A percentile compares a stretch with the other conserved stretches of the same genome.
Evolutionary conservation across 2,797 vertebrate genomes (phyloP).

Genomic region (Coregonus sp.): DNA sequence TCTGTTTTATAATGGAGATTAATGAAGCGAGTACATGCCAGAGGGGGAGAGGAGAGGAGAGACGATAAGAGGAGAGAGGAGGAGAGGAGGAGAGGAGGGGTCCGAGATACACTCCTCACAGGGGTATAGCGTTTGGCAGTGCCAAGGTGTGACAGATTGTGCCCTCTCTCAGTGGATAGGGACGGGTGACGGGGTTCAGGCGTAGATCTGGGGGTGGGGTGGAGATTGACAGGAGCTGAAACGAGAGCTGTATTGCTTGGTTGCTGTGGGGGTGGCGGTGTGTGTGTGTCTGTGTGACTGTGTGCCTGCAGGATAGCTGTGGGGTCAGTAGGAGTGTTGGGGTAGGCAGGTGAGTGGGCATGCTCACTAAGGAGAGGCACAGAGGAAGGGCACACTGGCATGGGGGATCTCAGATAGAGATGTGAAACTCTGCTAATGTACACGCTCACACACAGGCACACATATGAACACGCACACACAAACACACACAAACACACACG

Average conservation of each 20-base stretch:
- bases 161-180: conserved; percentile 39
- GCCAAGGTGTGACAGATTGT: conserved; percentile 57
- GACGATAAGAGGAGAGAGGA: conserved; percentile 12
- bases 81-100: conserved; percentile 5
- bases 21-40: conserved; percentile 68
- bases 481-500: neutral
- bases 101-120: neutral
- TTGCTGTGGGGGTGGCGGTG: neutral
- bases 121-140: conserved; percentile 34
- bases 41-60: conserved; percentile 28
- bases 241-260: neutral
- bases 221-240: conserved; percentile 6
- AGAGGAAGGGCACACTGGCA: neutral
- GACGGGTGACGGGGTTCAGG: conserved; percentile 38
- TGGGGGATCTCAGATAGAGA: neutral
- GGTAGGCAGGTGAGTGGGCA: no score
- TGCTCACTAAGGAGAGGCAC: neutral
- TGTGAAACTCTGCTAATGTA: neutral
- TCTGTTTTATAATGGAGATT: conserved; percentile 83
- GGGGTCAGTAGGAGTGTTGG: neutral
- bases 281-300: neutral
- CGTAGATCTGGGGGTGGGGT: conserved; percentile 4
- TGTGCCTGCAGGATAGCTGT: neutral
- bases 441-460: neutral
- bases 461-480: neutral